Evolutionary conservation across 2,888 invertebrate species (phyloP), one percentile per base, ranked within the genome.

Genomic region (Drosophila lutescens): DNA sequence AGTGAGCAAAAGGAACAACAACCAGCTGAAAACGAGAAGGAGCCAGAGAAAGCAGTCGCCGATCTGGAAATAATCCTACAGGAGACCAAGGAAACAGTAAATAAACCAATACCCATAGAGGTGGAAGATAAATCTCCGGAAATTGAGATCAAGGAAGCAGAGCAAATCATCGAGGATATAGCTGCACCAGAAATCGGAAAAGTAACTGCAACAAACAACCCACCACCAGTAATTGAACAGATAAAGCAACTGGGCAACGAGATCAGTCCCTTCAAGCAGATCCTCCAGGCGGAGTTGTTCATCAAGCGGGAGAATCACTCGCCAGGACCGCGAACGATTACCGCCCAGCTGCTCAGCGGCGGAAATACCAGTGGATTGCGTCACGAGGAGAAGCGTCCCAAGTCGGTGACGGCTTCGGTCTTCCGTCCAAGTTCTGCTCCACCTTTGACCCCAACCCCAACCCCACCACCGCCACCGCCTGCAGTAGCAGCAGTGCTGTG

Each of bases 361-460:
- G 76, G 51, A 56, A 78, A 53, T 60, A 79, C 43, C 78, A 75
- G 10, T 51, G 67, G 69, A 49, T 67, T 73, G 58, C 78, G 74
- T 13, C 46, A 61, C 30, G 81, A 80, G 61, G 88, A 82, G 78
- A 88, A 90, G 68, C 90, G 89, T 68, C 91, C 92, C 50, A 91
- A 91, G 87, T 91, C 92, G 54, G 91, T 92, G 63, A 92, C 92
- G 8, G 91, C 91, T 53, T 91, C 92, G 44, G 86, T 92, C 41
- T 91, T 92, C 77, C 91, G 91, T 43, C 69, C 67, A 26, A 84
- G 49, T 23, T 46, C 72, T 17, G 77, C 86, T 20, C 61, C 76
- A 30, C 58, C 74, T 26, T 15, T 70, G 44, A 55, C 62, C 51
- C 30, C 73, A 58, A 41, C 73, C 20, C 2, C 43, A 15, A 15